Base-by-base conservation (phyloP, 2,888 invertebrate species). In the Mimas tiliae region DNA sequence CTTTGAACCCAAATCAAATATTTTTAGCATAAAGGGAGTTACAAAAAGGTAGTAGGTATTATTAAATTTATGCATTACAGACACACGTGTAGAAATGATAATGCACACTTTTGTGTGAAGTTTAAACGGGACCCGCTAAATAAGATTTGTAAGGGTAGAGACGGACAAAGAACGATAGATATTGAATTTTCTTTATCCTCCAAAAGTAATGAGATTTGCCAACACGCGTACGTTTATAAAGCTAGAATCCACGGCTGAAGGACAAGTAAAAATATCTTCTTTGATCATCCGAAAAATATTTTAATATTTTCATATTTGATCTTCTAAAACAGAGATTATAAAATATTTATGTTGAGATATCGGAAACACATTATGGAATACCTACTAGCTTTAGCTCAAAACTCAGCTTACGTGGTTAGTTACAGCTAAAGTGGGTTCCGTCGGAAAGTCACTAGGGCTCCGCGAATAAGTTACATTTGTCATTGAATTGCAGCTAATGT, bases 121-220 rank as follows among this genome's bases (percentile, higher is more conserved):
- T 79, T 84, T 78, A 78, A 80, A 74, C 70, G 73, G 72, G 72
- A 74, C 71, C 74, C 68, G 68, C 67, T 71, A 81, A 84, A 85
- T 84, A 82, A 82, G 83, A 82, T 84, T 82, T 82, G 79, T 76
- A 74, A 76, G 79, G 81, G 78, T 79, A 74, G 70, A 77, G 79
- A 78, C 80, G 82, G 79, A 81, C 82, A 84, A 83, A 83, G 82
- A 84, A 80, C 79, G 81, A 84, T 83, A 84, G 82, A 83, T 85
- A 89, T 88, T 87, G 89, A 88, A 86, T 88, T 88, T 85, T 83
- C 85, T 85, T 86, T 86, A 87, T 85, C 86, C 88, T 81, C 79
- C 77, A 79, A 83, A 85, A 84, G 88, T 88, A 89, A 88, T 89
- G 82, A 86, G 88, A 90, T 88, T 89, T 89, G 81, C 76, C 83